A percentile compares a stretch with the other conserved stretches of the same genome.
Conservation (phyloP, 2,888 invertebrate species). For the Tenthredo livida region DNA sequence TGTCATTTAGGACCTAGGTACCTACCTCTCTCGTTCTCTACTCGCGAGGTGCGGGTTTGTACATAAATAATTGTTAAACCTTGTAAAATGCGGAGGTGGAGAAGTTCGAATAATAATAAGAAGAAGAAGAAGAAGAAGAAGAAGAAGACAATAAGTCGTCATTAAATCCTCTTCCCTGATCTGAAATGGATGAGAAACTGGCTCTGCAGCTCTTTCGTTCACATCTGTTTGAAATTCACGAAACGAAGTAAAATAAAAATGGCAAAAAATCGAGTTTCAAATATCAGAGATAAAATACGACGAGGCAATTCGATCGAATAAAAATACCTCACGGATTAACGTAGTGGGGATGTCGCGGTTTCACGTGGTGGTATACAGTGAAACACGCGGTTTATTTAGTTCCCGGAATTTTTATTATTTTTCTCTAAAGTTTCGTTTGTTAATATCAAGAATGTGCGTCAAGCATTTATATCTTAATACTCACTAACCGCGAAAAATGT, state of each 20-base stretch:
- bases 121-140: not conserved
- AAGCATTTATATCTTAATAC: not conserved
- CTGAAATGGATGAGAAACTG: not conserved
- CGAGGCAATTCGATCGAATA: not conserved
- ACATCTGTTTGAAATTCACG: not conserved
- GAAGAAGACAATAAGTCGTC: not conserved
- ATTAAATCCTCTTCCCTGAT: not conserved
- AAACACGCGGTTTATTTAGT: conserved; percentile 7
- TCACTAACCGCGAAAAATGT: too few relatives aligned
- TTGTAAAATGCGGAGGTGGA: not conserved
- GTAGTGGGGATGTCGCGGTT: not conserved
- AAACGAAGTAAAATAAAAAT: not conserved
- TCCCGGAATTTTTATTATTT: not conserved
- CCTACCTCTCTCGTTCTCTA: not conserved
- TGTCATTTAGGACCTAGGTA: conserved; percentile 26
- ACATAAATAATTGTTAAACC: conserved; percentile 32
- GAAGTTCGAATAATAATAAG: not conserved
- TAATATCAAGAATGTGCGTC: not conserved
- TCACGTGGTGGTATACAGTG: not conserved
- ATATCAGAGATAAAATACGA: not conserved
- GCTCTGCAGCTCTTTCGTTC: not conserved
- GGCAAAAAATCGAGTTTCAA: not conserved
- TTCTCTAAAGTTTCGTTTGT: not conserved
- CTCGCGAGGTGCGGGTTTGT: not conserved
- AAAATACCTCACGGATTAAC: conserved; percentile 2